Percentiles rank a stretch among this genome's conserved stretches.
Evolutionary conservation across 2,888 invertebrate species (phyloP).

Genomic region (Torymus texanus): DNA sequence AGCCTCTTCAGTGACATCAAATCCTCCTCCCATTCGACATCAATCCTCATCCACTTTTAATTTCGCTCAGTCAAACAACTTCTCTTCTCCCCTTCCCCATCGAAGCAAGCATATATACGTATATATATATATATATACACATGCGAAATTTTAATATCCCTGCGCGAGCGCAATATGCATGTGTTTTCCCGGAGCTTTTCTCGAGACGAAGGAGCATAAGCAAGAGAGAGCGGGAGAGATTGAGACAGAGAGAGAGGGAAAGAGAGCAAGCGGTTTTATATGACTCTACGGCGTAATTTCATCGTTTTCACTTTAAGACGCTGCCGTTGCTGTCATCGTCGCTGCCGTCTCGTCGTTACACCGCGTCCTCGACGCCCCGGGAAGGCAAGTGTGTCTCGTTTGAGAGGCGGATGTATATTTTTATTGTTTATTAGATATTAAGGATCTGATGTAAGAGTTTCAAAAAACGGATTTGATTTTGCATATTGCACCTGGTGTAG

Average conservation of each 20-base stretch:
- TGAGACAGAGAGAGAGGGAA: too few relatives aligned
- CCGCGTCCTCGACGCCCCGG: constrained; percentile 58
- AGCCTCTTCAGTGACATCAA: neutral
- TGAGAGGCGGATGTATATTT: too few relatives aligned
- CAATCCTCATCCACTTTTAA: constrained; percentile 12
- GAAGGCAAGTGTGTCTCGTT: neutral
- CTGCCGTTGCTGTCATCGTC: neutral
- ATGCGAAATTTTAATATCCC: constrained; percentile 30
- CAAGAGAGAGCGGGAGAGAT: neutral
- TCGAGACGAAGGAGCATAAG: neutral
- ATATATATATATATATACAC: neutral
- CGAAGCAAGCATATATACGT: neutral
- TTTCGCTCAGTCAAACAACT: constrained; percentile 16
- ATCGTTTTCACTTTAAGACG: constrained; percentile 65
- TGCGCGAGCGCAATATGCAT: neutral
- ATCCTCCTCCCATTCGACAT: neutral
- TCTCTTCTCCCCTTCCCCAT: neutral
- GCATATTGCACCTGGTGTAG: too few relatives aligned
- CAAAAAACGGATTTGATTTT: too few relatives aligned
- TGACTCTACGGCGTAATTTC: constrained; percentile 60
- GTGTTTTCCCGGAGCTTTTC: neutral
- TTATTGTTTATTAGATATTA: too few relatives aligned
- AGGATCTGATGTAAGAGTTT: too few relatives aligned
- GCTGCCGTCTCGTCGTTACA: constrained; percentile 17
- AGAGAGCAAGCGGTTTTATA: too few relatives aligned